Evolutionary conservation across 2,113 vertebrate species (phyloP).

Genomic region (Heterocephalus glaber): DNA sequence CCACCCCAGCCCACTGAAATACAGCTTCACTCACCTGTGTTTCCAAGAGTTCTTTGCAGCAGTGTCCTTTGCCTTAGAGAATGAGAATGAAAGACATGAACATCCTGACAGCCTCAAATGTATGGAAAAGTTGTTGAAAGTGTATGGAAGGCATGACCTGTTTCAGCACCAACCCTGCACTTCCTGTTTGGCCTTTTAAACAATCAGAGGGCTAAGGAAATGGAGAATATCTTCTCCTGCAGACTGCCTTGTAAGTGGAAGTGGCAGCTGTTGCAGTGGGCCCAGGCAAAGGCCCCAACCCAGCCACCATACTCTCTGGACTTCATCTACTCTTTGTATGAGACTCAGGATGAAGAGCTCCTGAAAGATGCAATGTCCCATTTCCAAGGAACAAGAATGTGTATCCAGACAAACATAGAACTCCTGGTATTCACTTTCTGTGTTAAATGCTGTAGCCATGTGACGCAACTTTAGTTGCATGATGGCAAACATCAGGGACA

Average conservation of each 20-base stretch:
- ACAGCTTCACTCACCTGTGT: constrained; percentile 69
- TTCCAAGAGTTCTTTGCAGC: constrained; percentile 81
- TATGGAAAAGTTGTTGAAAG: rapidly evolving
- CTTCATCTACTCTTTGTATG: constrained; percentile 58
- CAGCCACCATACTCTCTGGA: neutral
- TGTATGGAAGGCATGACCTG: rapidly evolving
- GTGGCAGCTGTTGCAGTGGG: rapidly evolving
- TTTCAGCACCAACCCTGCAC: neutral
- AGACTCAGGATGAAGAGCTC: constrained; percentile 48
- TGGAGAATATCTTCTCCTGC: neutral
- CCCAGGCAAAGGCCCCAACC: rapidly evolving
- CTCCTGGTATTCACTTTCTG: constrained; percentile 61
- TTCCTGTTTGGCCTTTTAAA: constrained; percentile 66
- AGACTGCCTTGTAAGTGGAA: rapidly evolving
- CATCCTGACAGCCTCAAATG: rapidly evolving
- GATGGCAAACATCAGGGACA: rapidly evolving
- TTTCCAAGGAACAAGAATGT: neutral
- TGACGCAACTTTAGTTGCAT: constrained; percentile 35
- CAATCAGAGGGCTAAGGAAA: neutral
- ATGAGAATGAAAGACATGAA: too few relatives aligned
- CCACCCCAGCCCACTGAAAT: neutral
- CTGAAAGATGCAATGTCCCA: neutral
- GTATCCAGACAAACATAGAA: neutral
- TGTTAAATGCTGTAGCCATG: neutral
- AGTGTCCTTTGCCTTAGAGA: neutral